phyloP scores from a whole-genome alignment of 2,888 invertebrate species.

The Aleiodes leptofemur region DNA sequence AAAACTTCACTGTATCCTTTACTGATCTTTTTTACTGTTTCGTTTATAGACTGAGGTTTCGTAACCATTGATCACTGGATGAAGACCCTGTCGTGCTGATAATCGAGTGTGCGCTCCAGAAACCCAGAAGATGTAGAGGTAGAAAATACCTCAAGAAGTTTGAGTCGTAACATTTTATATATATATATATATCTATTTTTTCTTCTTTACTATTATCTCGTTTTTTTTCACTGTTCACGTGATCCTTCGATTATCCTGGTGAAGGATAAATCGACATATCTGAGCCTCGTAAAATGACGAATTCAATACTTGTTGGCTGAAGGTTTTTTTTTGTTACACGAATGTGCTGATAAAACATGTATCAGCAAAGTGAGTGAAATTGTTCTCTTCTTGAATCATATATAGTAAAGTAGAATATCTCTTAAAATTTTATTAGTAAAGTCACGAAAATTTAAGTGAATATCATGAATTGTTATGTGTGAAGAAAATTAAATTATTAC shows the following conservation, averaged over 20 bases:
- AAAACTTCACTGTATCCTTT: constrained; percentile 1
- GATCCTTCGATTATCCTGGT: constrained; percentile 43
- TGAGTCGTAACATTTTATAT: constrained; percentile 41
- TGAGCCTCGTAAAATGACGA: neutral
- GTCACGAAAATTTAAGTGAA: no score
- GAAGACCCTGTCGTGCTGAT: constrained; percentile 51
- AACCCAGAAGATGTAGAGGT: constrained; percentile 29
- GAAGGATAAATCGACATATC: constrained; percentile 3
- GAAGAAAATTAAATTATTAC: no score
- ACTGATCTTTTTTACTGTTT: neutral
- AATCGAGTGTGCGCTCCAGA: constrained; percentile 31
- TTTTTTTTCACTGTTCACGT: constrained; percentile 33
- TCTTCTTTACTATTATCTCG: no score
- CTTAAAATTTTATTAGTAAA: no score
- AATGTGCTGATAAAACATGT: neutral
- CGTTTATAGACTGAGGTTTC: constrained; percentile 5
- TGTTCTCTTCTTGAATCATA: no score
- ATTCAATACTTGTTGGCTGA: neutral
- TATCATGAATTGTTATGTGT: no score
- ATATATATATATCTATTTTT: no score
- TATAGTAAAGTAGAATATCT: no score
- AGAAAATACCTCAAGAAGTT: constrained; percentile 15
- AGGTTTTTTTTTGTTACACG: neutral
- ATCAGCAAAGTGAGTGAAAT: no score
- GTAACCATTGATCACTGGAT: constrained; percentile 43